Percentiles rank a stretch among this genome's conserved stretches.
Evolutionary conservation across 2,113 vertebrate genomes (phyloP).

Genomic region (Zingel zingel): DNA sequence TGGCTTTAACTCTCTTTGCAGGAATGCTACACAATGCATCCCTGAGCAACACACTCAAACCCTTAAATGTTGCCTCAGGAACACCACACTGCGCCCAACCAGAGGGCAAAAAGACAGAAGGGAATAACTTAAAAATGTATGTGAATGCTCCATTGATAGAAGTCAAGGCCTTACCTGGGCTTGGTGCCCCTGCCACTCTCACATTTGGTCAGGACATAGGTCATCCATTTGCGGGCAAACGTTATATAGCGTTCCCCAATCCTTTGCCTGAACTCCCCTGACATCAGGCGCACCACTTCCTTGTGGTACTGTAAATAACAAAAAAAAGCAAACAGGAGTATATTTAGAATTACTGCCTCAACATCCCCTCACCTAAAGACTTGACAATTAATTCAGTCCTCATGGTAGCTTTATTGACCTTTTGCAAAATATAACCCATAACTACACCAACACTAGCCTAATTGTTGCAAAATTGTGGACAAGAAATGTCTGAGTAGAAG

Average conservation of each 20-base stretch:
- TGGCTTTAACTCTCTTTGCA: background rate
- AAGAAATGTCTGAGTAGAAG: background rate
- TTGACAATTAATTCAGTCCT: background rate
- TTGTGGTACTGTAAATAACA: constrained; percentile 93
- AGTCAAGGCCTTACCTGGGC: constrained; percentile 89
- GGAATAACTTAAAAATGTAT: background rate
- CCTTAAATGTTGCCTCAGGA: background rate
- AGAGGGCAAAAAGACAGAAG: background rate
- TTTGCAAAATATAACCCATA: background rate
- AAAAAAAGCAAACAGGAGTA: background rate
- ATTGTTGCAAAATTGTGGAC: background rate
- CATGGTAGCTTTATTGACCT: background rate
- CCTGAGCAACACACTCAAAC: background rate
- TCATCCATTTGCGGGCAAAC: constrained; percentile 99
- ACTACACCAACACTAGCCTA: background rate
- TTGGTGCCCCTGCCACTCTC: constrained; percentile 97
- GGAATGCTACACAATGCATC: background rate
- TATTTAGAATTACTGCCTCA: background rate
- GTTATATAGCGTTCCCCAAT: constrained; percentile 97
- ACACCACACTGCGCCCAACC: background rate
- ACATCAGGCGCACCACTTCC: constrained; percentile 98
- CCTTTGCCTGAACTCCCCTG: constrained; percentile 95
- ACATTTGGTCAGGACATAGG: constrained; percentile 97
- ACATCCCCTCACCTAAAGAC: background rate
- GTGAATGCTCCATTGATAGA: background rate